A percentile compares a stretch with the other conserved stretches of the same genome.
Evolutionary conservation across 1,140 invertebrate genomes (phyloP).

Genomic region (Procambarus clarkii): DNA sequence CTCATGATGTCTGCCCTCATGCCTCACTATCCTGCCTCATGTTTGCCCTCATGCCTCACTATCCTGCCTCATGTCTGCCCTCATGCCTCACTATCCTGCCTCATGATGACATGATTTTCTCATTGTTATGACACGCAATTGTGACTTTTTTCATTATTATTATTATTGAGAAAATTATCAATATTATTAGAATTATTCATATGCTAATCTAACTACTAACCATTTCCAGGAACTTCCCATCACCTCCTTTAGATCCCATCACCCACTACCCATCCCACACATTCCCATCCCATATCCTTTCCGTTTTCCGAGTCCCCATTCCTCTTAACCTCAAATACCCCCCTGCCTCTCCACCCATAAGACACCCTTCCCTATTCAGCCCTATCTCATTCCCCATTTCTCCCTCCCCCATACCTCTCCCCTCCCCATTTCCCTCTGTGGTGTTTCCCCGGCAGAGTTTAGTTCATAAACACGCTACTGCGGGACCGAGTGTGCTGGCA

Average conservation of each 20-base stretch:
- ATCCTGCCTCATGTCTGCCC: not conserved
- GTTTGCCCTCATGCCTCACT: no score
- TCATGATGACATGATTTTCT: no score
- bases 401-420: not conserved
- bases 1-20: not conserved
- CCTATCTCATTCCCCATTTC: not conserved
- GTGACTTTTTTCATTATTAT: no score
- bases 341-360: not conserved
- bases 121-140: no score
- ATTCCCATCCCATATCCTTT: not conserved
- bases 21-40: no score
- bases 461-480: not conserved
- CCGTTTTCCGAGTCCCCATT: not conserved
- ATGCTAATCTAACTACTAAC: no score
- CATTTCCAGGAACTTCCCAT: no score
- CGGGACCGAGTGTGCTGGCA: not conserved
- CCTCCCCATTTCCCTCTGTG: not conserved
- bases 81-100: no score
- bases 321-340: not conserved
- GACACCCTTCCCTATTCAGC: no score
- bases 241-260: no score
- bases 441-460: not conserved
- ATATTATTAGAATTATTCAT: no score
- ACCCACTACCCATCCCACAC: not conserved
- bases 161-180: no score